phyloP scores from a whole-genome alignment of 2,113 vertebrate species.

The Lepus americanus region DNA sequence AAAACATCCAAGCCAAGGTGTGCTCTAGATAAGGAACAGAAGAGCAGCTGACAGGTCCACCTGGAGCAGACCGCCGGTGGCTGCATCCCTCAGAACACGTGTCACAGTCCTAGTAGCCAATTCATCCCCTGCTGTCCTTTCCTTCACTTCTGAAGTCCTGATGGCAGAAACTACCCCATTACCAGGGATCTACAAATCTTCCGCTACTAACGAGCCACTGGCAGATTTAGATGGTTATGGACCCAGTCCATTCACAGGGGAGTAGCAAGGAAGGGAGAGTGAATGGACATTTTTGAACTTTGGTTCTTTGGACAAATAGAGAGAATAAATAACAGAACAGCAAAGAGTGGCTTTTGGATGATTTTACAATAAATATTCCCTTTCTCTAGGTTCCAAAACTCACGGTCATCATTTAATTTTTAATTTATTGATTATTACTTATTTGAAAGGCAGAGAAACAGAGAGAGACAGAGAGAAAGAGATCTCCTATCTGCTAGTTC shows the following conservation, averaged over 20 bases:
- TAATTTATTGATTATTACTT: no score
- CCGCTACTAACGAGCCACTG: background rate
- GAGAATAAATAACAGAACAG: background rate
- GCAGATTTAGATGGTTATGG: background rate
- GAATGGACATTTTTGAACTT: background rate
- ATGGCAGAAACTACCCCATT: slow-evolving; percentile 17
- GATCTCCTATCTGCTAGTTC: no score
- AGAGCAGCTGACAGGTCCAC: background rate
- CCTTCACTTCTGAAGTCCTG: background rate
- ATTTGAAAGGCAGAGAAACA: no score
- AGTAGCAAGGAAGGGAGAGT: background rate
- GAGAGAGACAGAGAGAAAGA: no score
- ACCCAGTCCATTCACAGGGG: background rate
- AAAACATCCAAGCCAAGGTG: background rate
- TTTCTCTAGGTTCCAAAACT: background rate
- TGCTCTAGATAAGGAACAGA: background rate
- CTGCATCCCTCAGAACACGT: background rate
- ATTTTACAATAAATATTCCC: background rate
- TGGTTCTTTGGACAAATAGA: slow-evolving; percentile 17
- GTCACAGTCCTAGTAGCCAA: background rate
- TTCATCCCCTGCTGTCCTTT: background rate
- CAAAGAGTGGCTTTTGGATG: background rate
- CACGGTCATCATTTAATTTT: background rate
- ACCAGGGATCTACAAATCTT: background rate
- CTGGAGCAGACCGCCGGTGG: background rate